Percentiles rank a stretch among this genome's conserved stretches.
Evolutionary conservation across 2,113 vertebrate genomes (phyloP).

Genomic region (Erinaceus europaeus): DNA sequence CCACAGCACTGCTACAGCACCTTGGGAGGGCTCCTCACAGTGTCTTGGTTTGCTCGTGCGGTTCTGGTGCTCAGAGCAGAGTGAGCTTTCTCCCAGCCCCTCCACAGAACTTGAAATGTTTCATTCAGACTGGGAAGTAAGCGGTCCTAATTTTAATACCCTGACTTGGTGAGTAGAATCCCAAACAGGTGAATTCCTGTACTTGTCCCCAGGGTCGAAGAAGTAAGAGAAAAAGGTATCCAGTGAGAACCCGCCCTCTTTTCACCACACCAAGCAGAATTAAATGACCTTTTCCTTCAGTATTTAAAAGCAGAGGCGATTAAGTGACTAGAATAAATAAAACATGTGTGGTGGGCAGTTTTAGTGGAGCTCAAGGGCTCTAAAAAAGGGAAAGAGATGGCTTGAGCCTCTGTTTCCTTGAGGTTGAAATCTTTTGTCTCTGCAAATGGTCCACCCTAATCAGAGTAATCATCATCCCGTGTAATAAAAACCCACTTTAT

Average conservation of each 20-base stretch:
- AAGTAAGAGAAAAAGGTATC: too few species aligned
- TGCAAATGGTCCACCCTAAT: slow-evolving; percentile 71
- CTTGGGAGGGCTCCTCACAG: too few species aligned
- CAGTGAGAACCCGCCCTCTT: too few species aligned
- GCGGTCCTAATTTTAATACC: not conserved
- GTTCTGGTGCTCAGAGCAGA: too few species aligned
- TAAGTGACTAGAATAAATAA: slow-evolving; percentile 58
- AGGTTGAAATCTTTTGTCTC: slow-evolving; percentile 57
- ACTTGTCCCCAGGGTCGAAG: not conserved
- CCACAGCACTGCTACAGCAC: too few species aligned
- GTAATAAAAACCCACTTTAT: slow-evolving; percentile 70
- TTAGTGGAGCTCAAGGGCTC: slow-evolving; percentile 58
- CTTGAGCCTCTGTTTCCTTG: slow-evolving; percentile 46
- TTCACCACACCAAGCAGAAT: not conserved
- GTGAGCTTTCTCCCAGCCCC: too few species aligned
- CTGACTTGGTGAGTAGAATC: not conserved
- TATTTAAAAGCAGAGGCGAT: slow-evolving; percentile 37
- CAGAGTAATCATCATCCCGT: slow-evolving; percentile 61
- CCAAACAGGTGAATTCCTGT: not conserved
- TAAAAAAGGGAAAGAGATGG: slow-evolving; percentile 50
- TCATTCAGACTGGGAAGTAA: not conserved
- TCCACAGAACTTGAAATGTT: not conserved
- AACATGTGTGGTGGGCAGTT: slow-evolving; percentile 34
- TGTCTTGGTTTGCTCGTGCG: too few species aligned
- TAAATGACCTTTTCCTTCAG: not conserved